phyloP scores from a whole-genome alignment of 2,113 vertebrate genomes.

The Hippocampus guttulatus region DNA sequence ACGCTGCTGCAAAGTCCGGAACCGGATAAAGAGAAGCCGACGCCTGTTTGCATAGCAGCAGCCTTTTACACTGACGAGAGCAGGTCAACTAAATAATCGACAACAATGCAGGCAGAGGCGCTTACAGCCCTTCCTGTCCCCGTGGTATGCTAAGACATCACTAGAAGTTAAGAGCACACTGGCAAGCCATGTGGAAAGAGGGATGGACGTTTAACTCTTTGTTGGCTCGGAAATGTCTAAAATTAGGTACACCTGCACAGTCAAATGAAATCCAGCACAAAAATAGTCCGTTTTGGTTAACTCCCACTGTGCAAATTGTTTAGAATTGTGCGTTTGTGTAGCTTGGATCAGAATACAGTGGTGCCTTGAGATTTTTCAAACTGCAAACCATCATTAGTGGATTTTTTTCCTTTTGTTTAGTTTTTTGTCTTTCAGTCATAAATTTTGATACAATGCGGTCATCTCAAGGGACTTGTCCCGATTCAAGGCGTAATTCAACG shows the following conservation, averaged over 20 bases:
- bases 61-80: slow-evolving; percentile 70
- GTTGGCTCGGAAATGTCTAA: not conserved
- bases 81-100: slow-evolving; percentile 70
- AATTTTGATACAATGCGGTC: not conserved
- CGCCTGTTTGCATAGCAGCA: slow-evolving; percentile 67
- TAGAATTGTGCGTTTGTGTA: too few species aligned
- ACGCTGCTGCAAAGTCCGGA: slow-evolving; percentile 58
- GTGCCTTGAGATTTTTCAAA: too few species aligned
- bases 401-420: too few species aligned
- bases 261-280: not conserved
- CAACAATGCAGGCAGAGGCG: slow-evolving; percentile 67
- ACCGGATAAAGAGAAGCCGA: slow-evolving; percentile 58
- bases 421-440: not conserved
- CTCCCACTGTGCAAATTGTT: too few species aligned
- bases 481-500: too few species aligned
- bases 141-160: slow-evolving; percentile 65
- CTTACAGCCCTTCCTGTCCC: slow-evolving; percentile 55
- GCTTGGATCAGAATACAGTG: too few species aligned
- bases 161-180: slow-evolving; percentile 59
- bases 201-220: not conserved
- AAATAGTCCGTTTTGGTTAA: too few species aligned
- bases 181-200: slow-evolving; percentile 49
- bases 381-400: too few species aligned
- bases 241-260: not conserved
- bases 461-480: not conserved